Evolutionary conservation across 2,113 vertebrate species (phyloP).

Genomic region (Podarcis muralis): DNA sequence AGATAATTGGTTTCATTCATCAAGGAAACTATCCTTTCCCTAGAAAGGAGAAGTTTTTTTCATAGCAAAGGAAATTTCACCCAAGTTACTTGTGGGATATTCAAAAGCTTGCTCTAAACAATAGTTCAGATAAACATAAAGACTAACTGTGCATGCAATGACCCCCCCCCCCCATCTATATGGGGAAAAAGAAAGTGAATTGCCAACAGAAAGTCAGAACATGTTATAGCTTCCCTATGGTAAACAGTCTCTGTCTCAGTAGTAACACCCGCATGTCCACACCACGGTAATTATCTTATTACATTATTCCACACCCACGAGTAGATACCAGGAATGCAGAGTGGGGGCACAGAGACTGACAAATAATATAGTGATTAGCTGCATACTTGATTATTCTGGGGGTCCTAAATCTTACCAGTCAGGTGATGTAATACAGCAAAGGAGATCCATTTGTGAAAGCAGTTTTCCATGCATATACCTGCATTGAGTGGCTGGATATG

Average conservation of each 20-base stretch:
- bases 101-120: neutral
- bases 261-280: neutral
- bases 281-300: neutral
- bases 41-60: constrained; percentile 8
- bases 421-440: neutral
- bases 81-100: neutral
- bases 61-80: neutral
- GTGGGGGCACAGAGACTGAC: neutral
- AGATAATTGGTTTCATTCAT: neutral
- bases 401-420: neutral
- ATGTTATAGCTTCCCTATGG: neutral
- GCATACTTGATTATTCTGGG: neutral
- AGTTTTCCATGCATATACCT: neutral
- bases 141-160: neutral
- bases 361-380: neutral
- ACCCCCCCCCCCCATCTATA: neutral
- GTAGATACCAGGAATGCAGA: neutral
- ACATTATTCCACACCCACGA: neutral
- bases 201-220: neutral
- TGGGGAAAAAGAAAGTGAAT: neutral
- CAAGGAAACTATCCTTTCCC: neutral
- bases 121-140: neutral
- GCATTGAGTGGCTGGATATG: neutral
- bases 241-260: neutral
- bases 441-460: neutral